Evolutionary conservation across 2,797 vertebrate species (phyloP).

Genomic region (Erethizon dorsatum): DNA sequence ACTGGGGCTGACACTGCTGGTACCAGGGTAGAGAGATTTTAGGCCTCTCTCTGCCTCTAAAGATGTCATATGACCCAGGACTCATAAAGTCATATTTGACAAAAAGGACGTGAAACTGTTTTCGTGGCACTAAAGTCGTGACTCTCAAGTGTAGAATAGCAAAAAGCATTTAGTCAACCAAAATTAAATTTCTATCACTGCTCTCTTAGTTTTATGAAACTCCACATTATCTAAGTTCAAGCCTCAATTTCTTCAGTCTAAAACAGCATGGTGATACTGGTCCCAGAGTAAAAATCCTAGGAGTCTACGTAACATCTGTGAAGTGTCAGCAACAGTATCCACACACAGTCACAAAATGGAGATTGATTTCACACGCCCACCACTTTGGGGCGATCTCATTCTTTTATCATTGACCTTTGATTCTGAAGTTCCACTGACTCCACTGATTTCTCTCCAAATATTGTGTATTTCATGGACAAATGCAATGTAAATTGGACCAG

Average conservation of each 20-base stretch:
- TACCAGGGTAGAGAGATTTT: fast-evolving
- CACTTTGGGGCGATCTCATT: neutral
- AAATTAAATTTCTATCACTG: neutral
- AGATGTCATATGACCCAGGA: fast-evolving
- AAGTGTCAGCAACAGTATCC: neutral
- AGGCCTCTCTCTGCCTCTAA: fast-evolving
- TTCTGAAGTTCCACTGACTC: neutral
- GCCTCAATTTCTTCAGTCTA: neutral
- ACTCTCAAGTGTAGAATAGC: neutral
- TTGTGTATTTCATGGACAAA: neutral
- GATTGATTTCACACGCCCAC: neutral
- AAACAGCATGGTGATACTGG: neutral
- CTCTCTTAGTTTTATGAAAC: neutral
- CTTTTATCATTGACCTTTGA: neutral
- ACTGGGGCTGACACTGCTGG: neutral
- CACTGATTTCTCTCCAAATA: neutral
- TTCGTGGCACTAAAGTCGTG: neutral
- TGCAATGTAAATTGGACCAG: neutral
- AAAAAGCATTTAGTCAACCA: neutral
- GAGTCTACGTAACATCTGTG: too few species aligned
- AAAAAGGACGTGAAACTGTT: neutral
- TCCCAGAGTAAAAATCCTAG: neutral
- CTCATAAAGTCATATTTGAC: neutral
- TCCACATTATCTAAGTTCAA: neutral
- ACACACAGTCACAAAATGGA: neutral